Conservation (phyloP, 2,888 invertebrate species). For the Eupithecia subfuscata region DNA sequence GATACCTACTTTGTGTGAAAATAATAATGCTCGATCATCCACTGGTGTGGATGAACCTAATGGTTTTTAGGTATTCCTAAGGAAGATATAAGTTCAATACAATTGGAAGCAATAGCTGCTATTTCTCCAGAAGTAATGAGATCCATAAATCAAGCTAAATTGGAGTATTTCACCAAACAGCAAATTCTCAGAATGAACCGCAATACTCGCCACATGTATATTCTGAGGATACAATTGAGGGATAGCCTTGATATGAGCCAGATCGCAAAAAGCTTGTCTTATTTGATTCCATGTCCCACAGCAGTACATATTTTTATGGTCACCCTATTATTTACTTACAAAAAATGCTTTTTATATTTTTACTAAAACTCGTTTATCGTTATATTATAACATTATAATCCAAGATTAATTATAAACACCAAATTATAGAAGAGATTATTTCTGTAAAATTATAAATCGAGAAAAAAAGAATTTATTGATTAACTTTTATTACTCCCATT, state of each 20-base stretch:
- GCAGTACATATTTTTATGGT: background rate
- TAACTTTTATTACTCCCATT: background rate
- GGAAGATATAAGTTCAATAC: slow-evolving; percentile 67
- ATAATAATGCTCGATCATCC: background rate
- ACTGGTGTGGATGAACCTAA: too few species aligned
- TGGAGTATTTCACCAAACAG: slow-evolving; percentile 70
- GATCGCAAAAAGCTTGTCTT: slow-evolving; percentile 47
- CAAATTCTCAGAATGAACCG: slow-evolving; percentile 72
- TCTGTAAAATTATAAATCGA: background rate
- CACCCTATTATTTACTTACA: background rate
- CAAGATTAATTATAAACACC: background rate
- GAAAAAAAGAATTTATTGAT: background rate
- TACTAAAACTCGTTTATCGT: background rate
- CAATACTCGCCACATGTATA: slow-evolving; percentile 66
- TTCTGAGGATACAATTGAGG: slow-evolving; percentile 70
- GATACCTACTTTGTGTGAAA: background rate
- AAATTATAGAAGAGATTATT: background rate
- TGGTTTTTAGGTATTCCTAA: slow-evolving; percentile 67
- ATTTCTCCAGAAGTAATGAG: slow-evolving; percentile 65
- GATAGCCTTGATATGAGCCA: slow-evolving; percentile 67
- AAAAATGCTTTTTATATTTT: background rate
- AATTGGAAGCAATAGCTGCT: slow-evolving; percentile 70
- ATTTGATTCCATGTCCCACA: background rate
- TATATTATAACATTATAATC: background rate
- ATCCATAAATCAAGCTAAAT: slow-evolving; percentile 64